A percentile compares a stretch with the other conserved stretches of the same genome.
These are phyloP conservation scores for Clepsis dumicolana DNA, from an alignment of 2,888 invertebrate species.

Conservation along the genomic window DNA sequence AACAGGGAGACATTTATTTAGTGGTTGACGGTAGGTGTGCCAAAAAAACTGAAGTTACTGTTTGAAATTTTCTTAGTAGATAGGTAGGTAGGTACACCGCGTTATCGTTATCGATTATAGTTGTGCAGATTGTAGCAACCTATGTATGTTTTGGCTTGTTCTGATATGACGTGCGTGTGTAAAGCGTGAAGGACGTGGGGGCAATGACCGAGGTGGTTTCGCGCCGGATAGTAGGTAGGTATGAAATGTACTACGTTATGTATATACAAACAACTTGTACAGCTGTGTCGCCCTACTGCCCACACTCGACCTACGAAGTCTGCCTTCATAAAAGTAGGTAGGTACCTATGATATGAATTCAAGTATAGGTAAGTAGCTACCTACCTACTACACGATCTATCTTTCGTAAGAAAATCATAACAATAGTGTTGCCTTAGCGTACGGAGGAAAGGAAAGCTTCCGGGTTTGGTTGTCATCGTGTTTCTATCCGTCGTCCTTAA, in stretches of 20 bases:
- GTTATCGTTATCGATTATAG: constrained; percentile 37
- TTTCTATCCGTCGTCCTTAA: no score
- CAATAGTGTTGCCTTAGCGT: no score
- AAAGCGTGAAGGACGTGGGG: constrained; percentile 59
- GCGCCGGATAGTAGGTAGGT: constrained; percentile 53
- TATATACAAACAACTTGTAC: constrained; percentile 32
- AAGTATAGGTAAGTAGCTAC: not conserved
- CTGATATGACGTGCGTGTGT: constrained; percentile 55
- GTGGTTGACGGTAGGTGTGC: not conserved
- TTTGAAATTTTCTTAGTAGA: constrained; percentile 4
- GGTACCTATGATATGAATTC: not conserved
- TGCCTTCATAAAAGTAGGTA: not conserved
- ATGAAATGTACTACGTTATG: constrained; percentile 10
- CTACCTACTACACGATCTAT: not conserved
- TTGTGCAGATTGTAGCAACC: constrained; percentile 31
- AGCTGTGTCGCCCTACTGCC: constrained; percentile 52
- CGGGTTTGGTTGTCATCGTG: not conserved
- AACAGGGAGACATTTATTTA: not conserved
- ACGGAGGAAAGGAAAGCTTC: not conserved
- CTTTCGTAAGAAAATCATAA: no score
- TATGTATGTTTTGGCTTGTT: constrained; percentile 48
- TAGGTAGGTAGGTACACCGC: not conserved
- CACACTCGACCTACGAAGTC: constrained; percentile 48
- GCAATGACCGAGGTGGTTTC: constrained; percentile 61
- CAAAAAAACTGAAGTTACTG: not conserved